Base-by-base conservation (phyloP, 1,140 invertebrate species). In the Amphibalanus amphitrite region DNA sequence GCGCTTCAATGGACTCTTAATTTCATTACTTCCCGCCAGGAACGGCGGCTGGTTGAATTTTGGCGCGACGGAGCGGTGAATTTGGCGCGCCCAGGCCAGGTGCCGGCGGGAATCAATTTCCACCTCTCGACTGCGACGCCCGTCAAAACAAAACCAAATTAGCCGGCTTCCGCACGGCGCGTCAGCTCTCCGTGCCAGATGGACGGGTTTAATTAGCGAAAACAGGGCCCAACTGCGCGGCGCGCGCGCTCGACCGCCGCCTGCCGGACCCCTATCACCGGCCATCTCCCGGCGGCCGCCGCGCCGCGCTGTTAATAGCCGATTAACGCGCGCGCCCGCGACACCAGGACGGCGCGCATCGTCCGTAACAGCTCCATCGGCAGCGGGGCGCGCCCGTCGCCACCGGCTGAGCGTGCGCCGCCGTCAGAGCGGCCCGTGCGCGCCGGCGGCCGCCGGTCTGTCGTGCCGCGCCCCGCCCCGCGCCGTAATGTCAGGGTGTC, bases 131-230 rank as follows among this genome's bases (percentile, higher is more conserved):
- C 17, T 1, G n/a, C n/a, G n/a, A 8, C 23, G 47, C 47, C 47
- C 47, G 20, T 59, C 47, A 59, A 59, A 59, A 59, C 47, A 59
- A 59, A 59, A 59, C 47, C 47, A 59, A 59, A 59, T 59, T 59
- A 59, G 47, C 20, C 47, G 47, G 47, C 47, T 59, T 59, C 47
- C 47, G 47, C 20, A 20, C 47, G 6, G 1, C 13, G 47, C 47
- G 47, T 59, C 47, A 59, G 13, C 47, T 59, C 20, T 1, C 10
- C 47, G 47, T 59, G 47, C 10, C 47, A 59, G 47, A 59, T 59
- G 47, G 47, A 1, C 13, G 47, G 13, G 47, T 59, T 59, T 59
- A 59, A 59, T 59, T 59, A 59, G 47, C 47, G 47, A 59, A 59
- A 59, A 59, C 47, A 59, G 47, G 47, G 13, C 20, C 20, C 23